Percentiles rank a stretch among this genome's conserved stretches.
These are phyloP conservation scores for Mus pahari DNA, from an alignment of 2,113 vertebrate genomes.

Conservation along the genomic window DNA sequence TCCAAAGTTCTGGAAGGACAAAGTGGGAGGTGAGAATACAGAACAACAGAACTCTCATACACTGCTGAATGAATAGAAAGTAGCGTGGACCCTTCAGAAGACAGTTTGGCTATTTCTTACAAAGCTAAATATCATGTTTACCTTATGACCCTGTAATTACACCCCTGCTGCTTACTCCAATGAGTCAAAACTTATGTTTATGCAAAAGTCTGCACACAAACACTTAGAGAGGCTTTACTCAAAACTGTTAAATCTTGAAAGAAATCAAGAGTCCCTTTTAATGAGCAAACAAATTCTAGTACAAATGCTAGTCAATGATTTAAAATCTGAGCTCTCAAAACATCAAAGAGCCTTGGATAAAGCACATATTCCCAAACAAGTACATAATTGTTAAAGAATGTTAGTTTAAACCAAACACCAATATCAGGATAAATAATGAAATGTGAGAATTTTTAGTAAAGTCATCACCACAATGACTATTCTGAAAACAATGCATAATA, in stretches of 20 bases:
- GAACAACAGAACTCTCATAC: background rate
- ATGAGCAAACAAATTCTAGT: background rate
- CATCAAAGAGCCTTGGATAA: background rate
- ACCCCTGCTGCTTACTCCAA: background rate
- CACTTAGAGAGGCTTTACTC: conserved; percentile 4
- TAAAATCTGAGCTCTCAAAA: background rate
- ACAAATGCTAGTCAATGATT: background rate
- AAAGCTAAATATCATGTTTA: background rate
- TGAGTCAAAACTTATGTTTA: background rate
- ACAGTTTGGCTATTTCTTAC: background rate
- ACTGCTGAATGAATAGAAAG: background rate
- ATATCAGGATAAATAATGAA: conserved; percentile 8
- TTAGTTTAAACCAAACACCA: background rate
- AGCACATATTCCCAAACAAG: background rate
- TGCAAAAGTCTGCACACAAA: background rate
- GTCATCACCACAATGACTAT: background rate
- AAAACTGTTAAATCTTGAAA: conserved; percentile 9
- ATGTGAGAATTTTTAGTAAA: background rate
- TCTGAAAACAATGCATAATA: background rate
- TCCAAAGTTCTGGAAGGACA: background rate
- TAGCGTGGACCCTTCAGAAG: background rate
- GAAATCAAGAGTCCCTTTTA: background rate
- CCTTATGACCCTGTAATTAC: background rate
- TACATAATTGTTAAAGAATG: background rate
- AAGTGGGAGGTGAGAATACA: background rate